A percentile compares a stretch with the other conserved stretches of the same genome.
These are phyloP conservation scores for Danio aesculapii DNA, from an alignment of 2,797 vertebrate genomes.

Conservation along the genomic window DNA sequence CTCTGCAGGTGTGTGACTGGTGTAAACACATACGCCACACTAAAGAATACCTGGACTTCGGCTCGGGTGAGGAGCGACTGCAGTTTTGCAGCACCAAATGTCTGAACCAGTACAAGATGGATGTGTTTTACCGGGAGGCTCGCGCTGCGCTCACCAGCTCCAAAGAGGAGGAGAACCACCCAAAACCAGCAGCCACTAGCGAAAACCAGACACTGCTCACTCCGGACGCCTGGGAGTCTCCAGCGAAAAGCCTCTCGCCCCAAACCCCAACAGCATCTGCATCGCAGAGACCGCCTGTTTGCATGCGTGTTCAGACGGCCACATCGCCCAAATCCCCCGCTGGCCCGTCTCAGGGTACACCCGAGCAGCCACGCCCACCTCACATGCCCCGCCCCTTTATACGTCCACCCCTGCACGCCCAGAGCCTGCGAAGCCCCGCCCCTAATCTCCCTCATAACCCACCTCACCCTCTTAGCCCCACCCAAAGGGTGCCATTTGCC, in stretches of 20 bases:
- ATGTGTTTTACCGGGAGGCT: constrained; percentile 98
- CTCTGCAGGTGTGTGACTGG: constrained; percentile 95
- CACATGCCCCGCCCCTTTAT: constrained; percentile 76
- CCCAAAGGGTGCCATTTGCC: constrained; percentile 76
- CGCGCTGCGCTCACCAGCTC: constrained; percentile 93
- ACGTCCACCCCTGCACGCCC: constrained; percentile 83
- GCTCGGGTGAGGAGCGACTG: constrained; percentile 94
- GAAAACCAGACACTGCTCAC: constrained; percentile 92
- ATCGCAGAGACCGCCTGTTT: constrained; percentile 60
- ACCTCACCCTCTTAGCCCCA: constrained; percentile 70
- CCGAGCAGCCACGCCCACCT: constrained; percentile 73
- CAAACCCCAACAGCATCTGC: constrained; percentile 80
- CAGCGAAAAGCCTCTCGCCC: constrained; percentile 87
- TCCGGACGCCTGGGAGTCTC: constrained; percentile 95
- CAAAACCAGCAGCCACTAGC: constrained; percentile 75
- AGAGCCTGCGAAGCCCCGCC: constrained; percentile 80
- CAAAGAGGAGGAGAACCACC: constrained; percentile 86
- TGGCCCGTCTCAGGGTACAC: constrained; percentile 72
- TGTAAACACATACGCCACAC: constrained; percentile 99
- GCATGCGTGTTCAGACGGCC: constrained; percentile 74
- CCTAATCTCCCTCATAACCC: constrained; percentile 44
- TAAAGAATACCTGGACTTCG: constrained; percentile 99
- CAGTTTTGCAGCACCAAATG: constrained; percentile 99
- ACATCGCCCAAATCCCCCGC: constrained; percentile 54
- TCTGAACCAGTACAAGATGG: constrained; percentile 99